Conservation (phyloP, 1,140 invertebrate genomes). For the Cherax quadricarinatus region DNA sequence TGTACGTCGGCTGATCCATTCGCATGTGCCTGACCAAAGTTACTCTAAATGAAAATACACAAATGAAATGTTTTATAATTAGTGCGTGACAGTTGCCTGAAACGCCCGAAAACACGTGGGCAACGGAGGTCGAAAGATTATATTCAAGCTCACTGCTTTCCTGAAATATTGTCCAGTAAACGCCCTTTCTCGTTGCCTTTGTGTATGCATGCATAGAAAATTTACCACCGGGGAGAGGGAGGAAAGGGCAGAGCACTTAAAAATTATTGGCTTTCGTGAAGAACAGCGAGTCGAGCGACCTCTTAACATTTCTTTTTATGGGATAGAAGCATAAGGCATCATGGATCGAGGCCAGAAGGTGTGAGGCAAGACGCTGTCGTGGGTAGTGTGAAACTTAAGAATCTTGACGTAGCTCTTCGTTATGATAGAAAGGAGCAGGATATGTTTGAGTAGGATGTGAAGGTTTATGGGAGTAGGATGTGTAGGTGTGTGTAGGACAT, state of each 20-base stretch:
- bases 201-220: background rate
- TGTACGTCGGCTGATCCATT: no score
- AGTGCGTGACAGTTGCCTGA: background rate
- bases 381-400: background rate
- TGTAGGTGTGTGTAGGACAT: no score
- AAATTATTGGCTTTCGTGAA: background rate
- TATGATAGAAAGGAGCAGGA: no score
- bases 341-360: background rate
- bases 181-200: background rate
- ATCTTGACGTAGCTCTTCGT: no score
- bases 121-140: background rate
- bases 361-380: background rate
- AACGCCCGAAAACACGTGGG: background rate
- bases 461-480: no score
- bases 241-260: background rate
- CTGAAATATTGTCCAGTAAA: background rate
- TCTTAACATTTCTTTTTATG: background rate
- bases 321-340: background rate
- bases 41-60: background rate
- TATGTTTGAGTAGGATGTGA: no score
- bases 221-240: background rate
- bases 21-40: no score
- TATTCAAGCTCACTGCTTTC: background rate
- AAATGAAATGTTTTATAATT: background rate
- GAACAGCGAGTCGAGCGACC: background rate